Base-by-base conservation (phyloP, 2,797 vertebrate species). In the Gobionotothen gibberifrons region DNA sequence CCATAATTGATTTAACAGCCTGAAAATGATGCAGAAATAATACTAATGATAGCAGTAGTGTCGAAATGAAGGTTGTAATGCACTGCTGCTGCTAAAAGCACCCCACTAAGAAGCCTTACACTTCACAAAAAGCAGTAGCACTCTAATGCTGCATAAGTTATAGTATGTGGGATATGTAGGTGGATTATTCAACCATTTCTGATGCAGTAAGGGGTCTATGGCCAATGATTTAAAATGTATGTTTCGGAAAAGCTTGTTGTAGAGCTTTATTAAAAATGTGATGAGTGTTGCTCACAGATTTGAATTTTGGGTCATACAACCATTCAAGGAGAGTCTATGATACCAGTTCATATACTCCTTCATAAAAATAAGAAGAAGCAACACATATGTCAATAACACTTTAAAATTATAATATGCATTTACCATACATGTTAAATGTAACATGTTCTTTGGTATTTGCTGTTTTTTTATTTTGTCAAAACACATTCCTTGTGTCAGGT, bases 1-100 rank as follows among this genome's bases (percentile, higher is more conserved):
- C 55, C 51, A 71, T 81, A 81, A 89, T 63, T 85, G 68, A 84
- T 79, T 82, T 65, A 84, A 84, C 74, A 76, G 59, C 32, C 61
- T 62, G 56, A 58, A 69, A 82, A 85, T 85, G 60, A 87, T 84
- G 81, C 63, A 78, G 39, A 74, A 78, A 60, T 74, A 62, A 65
- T 48, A 60, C 64, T 61, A 76, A 80, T 82, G 69, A 76, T 81
- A 29, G 56, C 69, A 43, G 22, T 49, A 46, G 69, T 77, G 42
- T 77, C 51, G 19, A 82, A 84, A 81, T 80, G 64, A 61, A 59
- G 57, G 39, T 64, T 75, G 79, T 64, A 81, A 81, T 61, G 57
- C 19, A 22, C 19, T 58, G 36, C 60, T 16, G 49, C 60, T 58
- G 46, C 48, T 63, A 47, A 61, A 4, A 76, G 51, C 32, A 26